Evolutionary conservation across 2,113 vertebrate species (phyloP), one percentile per base, ranked within the genome.

Genomic region (Poeciliopsis prolifica): DNA sequence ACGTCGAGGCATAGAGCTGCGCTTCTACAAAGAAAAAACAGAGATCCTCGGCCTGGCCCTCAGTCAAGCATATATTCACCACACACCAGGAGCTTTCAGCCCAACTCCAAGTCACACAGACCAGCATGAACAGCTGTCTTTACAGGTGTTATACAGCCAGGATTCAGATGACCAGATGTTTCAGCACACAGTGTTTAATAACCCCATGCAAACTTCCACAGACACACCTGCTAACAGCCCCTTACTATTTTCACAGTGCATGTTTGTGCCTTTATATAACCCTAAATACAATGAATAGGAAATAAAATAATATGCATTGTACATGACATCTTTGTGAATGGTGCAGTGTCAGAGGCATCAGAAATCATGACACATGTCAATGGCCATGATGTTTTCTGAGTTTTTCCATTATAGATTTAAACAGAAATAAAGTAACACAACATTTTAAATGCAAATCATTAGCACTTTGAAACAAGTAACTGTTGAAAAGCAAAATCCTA

Each of bases 11-110:
- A 54, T 79, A 0, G 91, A 93, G 75, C 83, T 93, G 5, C 92
- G 92, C 60, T 93, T 92, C 78, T 88, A 89, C 60, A 93, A 93
- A 64, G 92, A 93, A 74, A 93, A 92, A 72, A 92, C 85, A n/a
- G 91, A 90, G 76, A 93, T 93, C 71, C 87, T 93, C 51, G 80
- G 82, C 75, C 67, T 93, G 82, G 91, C 92, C 71, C 81, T 93
- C 54, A 92, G 92, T 79, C 92, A 92, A 65, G 84, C 88, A 5
- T 91, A 87, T 64, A 75, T 85, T 70, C 87, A 78, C 61, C 86
- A 76, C 67, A 68, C 81, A 28, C 85, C 86, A 30, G 78, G 85
- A 4, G 29, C 29, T 19, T 80, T 71, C 44, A 65, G 65, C 19
- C 87, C 81, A 30, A 51, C 14, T 0, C 61, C n/a, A 1, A 76